Base-by-base conservation (phyloP, 2,797 vertebrate genomes). In the Semotilus atromaculatus region DNA sequence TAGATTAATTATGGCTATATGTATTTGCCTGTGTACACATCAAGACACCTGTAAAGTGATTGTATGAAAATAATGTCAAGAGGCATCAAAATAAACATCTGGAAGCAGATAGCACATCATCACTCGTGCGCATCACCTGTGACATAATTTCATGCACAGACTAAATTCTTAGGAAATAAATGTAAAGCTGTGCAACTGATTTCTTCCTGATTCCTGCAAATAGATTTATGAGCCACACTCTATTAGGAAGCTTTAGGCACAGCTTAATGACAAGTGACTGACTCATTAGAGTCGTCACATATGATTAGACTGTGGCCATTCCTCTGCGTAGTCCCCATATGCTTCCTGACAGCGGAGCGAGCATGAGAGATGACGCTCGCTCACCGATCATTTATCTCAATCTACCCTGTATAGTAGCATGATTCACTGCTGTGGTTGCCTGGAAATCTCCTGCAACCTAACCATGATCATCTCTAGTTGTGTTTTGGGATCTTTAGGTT, bases 241-340 rank as follows among this genome's bases (percentile, higher is more conserved):
- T 71, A 71, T 86, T 86, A 87, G 26, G 29, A 82, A 87, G 81
- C 72, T 80, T 83, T 81, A 82, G 67, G 76, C 80, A 64, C 72
- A 79, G 82, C 73, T 84, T 87, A 88, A 89, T 85, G 83, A 85
- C 72, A 89, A 89, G 85, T 89, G 88, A 89, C 88, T 88, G 88
- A 88, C 82, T 88, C 85, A 89, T 89, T 88, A 89, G 80, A 60
- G 85, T 71, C 78, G 83, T 89, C 88, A 88, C 87, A 88, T 86
- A 75, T 87, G 88, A 88, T 89, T 89, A 89, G 62, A 76, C 82
- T 68, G 80, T 86, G 83, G 66, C 76, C 48, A 84, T 74, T 86
- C 64, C 77, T 88, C 73, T 78, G 43, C 72, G 72, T 29, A 40
- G 55, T 85, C 80, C 76, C 73, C 82, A 81, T 88, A 85, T 51